Base-by-base conservation (phyloP, 2,888 invertebrate genomes). In the Iselma pallidipennis region DNA sequence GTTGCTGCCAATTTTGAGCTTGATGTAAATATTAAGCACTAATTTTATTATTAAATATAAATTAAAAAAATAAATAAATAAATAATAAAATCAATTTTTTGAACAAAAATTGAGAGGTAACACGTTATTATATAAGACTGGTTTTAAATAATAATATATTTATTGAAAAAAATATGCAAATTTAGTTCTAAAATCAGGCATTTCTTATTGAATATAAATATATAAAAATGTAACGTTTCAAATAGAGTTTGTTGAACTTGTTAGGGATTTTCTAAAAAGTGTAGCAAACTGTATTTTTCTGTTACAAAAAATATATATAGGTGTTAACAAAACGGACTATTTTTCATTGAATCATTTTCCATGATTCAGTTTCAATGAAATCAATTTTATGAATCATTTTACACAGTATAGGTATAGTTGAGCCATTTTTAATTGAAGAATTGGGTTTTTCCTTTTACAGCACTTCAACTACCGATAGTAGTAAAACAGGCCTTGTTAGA, bases 251-350 rank as follows among this genome's bases (percentile, higher is more conserved):
- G 77, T 76, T 78, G 67, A 45, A 45, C 45, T 45, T 45, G 4
- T 45, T 10, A 29, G 2, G 5, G 21, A 12, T 28, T 28, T 28
- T 5, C 9, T 7, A 74, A 77, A 76, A 76, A 76, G 68, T 76
- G 66, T 69, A 77, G 73, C 78, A 76, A 55, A 72, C 76, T 78
- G 72, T 76, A 76, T 76, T 74, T 72, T 67, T 73, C 73, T 75
- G 74, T 77, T 76, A 76, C 74, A 75, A 71, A 69, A 76, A 79
- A 78, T 78, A 78, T 42, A 42, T 78, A 78, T 79, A 77, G 76
- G 76, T 79, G 79, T 79, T 79, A 78, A 75, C 71, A 74, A 69
- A 59, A 66, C n/a, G n/a, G n/a, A n/a, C n/a, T n/a, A n/a, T n/a
- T n/a, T n/a, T n/a, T n/a, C n/a, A 28, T 37, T 37, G 42, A 14